phyloP scores from a whole-genome alignment of 2,113 vertebrate genomes.

The Eublepharis macularius region DNA sequence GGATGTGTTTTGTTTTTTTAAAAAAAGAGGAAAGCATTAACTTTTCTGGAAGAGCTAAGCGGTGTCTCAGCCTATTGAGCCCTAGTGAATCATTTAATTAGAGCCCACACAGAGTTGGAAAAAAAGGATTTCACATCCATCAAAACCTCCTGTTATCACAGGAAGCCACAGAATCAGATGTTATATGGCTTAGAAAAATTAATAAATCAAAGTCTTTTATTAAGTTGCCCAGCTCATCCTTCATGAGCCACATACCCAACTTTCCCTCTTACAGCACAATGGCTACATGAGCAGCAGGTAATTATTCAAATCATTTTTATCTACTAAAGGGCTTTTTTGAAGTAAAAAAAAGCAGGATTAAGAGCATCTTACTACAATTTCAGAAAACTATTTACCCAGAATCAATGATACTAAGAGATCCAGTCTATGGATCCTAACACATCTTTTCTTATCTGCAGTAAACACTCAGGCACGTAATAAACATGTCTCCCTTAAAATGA shows the following conservation, averaged over 20 bases:
- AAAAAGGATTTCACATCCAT: conserved; percentile 28
- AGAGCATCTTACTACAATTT: conserved; percentile 34
- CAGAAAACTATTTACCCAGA: conserved; percentile 28
- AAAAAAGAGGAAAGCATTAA: background rate
- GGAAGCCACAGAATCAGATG: conserved; percentile 23
- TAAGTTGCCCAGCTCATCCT: conserved; percentile 25
- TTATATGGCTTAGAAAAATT: conserved; percentile 14
- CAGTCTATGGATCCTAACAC: background rate
- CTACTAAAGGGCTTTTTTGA: conserved; percentile 17
- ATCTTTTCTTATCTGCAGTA: conserved; percentile 36
- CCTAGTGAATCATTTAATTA: conserved; percentile 39
- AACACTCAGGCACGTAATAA: conserved; percentile 45
- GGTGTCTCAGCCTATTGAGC: conserved; percentile 11
- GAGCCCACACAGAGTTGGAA: conserved; percentile 19
- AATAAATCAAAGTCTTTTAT: conserved; percentile 21
- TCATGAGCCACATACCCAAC: conserved; percentile 45
- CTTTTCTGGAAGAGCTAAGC: conserved; percentile 26
- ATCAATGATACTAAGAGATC: background rate
- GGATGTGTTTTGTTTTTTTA: background rate
- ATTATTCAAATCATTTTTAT: conserved; percentile 36
- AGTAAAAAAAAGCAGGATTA: conserved; percentile 33
- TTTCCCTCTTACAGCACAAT: conserved; percentile 34
- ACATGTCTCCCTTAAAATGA: conserved; percentile 37
- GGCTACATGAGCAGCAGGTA: conserved; percentile 41
- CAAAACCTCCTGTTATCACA: conserved; percentile 34